Evolutionary conservation across 2,888 invertebrate species (phyloP), one percentile per base, ranked within the genome.

Genomic region (Hipparchia semele): DNA sequence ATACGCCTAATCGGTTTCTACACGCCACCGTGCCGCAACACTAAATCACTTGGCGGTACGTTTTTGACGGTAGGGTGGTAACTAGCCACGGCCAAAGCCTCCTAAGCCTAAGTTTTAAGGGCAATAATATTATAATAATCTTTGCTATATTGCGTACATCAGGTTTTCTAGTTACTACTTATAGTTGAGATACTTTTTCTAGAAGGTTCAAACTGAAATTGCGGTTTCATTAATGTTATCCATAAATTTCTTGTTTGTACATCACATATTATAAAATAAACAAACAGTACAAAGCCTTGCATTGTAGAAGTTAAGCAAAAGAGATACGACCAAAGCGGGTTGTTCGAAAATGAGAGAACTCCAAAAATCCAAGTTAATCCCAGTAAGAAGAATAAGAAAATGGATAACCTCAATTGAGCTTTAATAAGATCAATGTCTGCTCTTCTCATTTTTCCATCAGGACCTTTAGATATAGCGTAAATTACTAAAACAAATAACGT

Each of bases 361-460:
- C 95, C 95, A 81, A 96, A 96, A 45, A 95, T 86, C 95, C 95
- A 96, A 0, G 95, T 94, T 2, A 95, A 84, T 0, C 96, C 95
- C 13, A 96, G 83, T 51, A 96, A 85, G 74, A 95, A 96, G 81
- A 95, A 95, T 68, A 96, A 85, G 77, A 95, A 89, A 74, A 95
- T 87, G 0, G 95, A 95, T 12, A 95, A 83, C 53, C 95, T 89
- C 7, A 95, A 82, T 78, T 95, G 95, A 23, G 95, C 93, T 2
- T 91, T 79, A 8, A 87, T 86, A 70, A 94, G 78, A 83, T 90
- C 83, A 77, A 85, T 90, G 78, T 84, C 94, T 0, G 87, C 82
- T 6, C 86, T 79, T 72, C 94, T 91, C 75, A 92, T 88, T 76
- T 94, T 91, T 62, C 94, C 92, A 76, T 94, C 93, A 0, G 94